Evolutionary conservation across 2,113 vertebrate species (phyloP), one percentile per base, ranked within the genome.

Genomic region (human (Homo sapiens)): DNA sequence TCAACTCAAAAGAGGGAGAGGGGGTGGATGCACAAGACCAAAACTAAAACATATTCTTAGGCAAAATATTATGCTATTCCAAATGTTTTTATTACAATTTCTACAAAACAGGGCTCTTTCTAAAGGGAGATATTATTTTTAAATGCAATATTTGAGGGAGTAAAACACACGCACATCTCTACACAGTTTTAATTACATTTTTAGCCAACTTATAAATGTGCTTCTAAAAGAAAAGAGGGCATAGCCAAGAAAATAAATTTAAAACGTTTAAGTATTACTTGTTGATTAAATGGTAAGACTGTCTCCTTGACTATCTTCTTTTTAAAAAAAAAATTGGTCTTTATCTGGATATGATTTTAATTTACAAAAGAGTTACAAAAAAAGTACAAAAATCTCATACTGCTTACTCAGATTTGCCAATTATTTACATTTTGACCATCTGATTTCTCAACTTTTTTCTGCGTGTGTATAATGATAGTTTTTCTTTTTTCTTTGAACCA

Each of bases 21-120:
- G 5, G 25, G 3, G 2, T 32, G n/a, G 22, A 16, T 0, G 17
- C 23, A 17, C 8, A 32, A 43, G 8, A 20, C 23, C 20, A 23
- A 73, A 64, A 45, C 23, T 6, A 52, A 64, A 94, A 22, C 57
- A 25, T 5, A 5, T 23, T 35, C 13, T 14, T 13, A 8, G 38
- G 40, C 23, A 83, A 64, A 75, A 73, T 22, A 27, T 6, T 8
- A 27, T 8, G 23, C 50, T 20, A 11, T 38, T 90, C 68, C 93
- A 57, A 64, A 48, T 79, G 57, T 80, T 38, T 92, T 75, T 64
- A 43, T 70, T 57, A 73, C 45, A 52, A 66, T 79, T 66, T n/a
- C 61, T 86, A 27, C 20, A 86, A 92, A 48, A 6, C 9, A 48
- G 9, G 4, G 7, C 22, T 86, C 6, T 81, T 76, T 83, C 22